Percentiles rank a stretch among this genome's conserved stretches.
phyloP scores from a whole-genome alignment of 1,140 invertebrate genomes.

The Drosophila carrolli region DNA sequence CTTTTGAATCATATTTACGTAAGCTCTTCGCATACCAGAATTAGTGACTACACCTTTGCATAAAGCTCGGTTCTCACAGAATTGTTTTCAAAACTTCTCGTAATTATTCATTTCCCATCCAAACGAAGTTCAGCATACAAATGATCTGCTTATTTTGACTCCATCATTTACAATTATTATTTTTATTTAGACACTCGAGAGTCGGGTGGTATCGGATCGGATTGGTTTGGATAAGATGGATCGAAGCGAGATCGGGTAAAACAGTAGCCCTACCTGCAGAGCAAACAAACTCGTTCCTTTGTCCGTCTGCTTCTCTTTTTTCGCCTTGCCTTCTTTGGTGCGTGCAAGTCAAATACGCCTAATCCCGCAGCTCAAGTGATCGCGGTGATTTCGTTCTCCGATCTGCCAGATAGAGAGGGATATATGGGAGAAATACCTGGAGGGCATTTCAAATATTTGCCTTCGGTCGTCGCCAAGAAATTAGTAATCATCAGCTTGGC shows the following conservation, averaged over 20 bases:
- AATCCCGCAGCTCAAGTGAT: conserved; percentile 84
- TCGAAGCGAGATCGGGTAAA: conserved; percentile 47
- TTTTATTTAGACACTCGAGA: conserved; percentile 79
- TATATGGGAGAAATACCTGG: conserved; percentile 34
- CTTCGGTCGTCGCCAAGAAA: conserved; percentile 75
- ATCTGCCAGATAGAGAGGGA: conserved; percentile 37
- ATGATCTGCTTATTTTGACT: conserved; percentile 82
- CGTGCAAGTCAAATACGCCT: conserved; percentile 83
- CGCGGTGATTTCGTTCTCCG: conserved; percentile 79
- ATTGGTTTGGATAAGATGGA: conserved; percentile 5
- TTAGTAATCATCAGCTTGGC: conserved; percentile 69
- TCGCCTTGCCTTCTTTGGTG: conserved; percentile 58
- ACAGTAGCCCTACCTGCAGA: conserved; percentile 64
- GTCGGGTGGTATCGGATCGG: conserved; percentile 8
- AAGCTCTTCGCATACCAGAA: not conserved
- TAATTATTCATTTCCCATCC: conserved; percentile 37
- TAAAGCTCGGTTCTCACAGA: conserved; percentile 13
- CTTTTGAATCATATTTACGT: no score
- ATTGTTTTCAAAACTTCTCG: not conserved
- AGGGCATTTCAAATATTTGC: conserved; percentile 82
- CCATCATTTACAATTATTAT: conserved; percentile 83
- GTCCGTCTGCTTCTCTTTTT: conserved; percentile 19
- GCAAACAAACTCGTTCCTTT: conserved; percentile 35
- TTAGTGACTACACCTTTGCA: not conserved
- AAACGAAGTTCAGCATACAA: conserved; percentile 52